phyloP scores from a whole-genome alignment of 1,140 invertebrate species.

The Limonius californicus region DNA sequence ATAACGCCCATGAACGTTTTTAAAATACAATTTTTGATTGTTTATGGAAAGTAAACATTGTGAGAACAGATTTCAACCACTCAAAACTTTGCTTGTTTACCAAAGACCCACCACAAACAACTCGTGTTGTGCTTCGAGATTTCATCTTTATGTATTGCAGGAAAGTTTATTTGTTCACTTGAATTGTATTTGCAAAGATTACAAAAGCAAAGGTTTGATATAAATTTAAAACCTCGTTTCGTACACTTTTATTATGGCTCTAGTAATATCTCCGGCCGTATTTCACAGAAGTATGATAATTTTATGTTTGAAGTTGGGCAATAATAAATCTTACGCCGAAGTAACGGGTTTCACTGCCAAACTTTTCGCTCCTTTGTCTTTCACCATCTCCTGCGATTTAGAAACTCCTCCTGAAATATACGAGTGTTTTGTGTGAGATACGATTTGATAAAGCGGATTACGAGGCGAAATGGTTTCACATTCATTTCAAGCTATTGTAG shows the following conservation, averaged over 20 bases:
- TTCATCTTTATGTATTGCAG: not conserved
- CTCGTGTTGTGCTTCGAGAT: not conserved
- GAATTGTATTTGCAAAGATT: not conserved
- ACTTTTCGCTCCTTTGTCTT: slow-evolving; percentile 2
- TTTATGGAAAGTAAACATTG: no score
- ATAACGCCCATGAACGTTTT: no score
- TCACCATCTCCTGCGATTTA: not conserved
- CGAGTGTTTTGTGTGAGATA: not conserved
- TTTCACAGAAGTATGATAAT: slow-evolving; percentile 8
- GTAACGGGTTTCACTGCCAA: slow-evolving; percentile 2
- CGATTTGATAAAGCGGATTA: not conserved
- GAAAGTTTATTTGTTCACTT: not conserved
- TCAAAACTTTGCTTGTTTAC: not conserved
- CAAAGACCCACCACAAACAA: not conserved
- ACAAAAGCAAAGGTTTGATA: not conserved
- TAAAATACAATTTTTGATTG: no score
- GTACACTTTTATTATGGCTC: not conserved
- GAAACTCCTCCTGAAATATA: not conserved
- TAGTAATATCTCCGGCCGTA: not conserved
- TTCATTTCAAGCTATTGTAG: not conserved
- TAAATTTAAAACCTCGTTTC: slow-evolving; percentile 5
- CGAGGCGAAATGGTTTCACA: not conserved
- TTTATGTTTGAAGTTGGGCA: slow-evolving; percentile 5
- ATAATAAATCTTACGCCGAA: not conserved
- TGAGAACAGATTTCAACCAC: no score